Evolutionary conservation across 2,888 invertebrate genomes (phyloP), one percentile per base, ranked within the genome.

Genomic region (Eugnorisma glareosa): DNA sequence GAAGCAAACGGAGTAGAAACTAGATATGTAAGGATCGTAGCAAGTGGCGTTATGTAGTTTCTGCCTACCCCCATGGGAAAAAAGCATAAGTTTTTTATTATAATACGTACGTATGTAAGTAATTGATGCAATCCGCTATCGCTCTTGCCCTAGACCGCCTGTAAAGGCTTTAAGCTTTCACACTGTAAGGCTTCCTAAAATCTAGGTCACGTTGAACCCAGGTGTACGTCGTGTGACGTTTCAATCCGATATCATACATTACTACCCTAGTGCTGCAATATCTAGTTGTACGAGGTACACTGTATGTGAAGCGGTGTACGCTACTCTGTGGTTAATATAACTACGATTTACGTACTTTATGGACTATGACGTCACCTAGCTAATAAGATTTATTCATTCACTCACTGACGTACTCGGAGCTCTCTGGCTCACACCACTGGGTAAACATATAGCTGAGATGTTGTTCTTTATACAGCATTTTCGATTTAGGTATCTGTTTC

Each of bases 171-270:
- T 35, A 43, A 68, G 40, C 35, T 57, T 48, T 21, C 13, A n/a
- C 57, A 45, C n/a, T 54, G 59, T 68, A 82, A 66, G 37, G 43
- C 21, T 66, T 66, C 64, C 35, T 76, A 37, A 59, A 76, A 76
- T 82, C 51, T 82, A 76, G 82, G 82, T 76, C 79, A 82, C n/a
- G 67, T 59, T 66, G 13, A 66, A 51, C 31, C 67, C 82, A 75
- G 68, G 68, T 80, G 68, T 37, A 51, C 43, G 68, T 28, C 59
- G 59, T 13, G 43, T 66, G 64, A 61, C 35, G 28, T 77, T 77
- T 76, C 68, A 43, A 76, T 77, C 66, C 57, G 66, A 66, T 76
- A 66, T 37, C 74, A 28, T 51, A 59, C 35, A 67, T 67, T 40
- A 67, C 37, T 21, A 48, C 11, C 5, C 2, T 18, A 51, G 21